A percentile compares a stretch with the other conserved stretches of the same genome.
Conservation (phyloP, 2,888 invertebrate species). For the Cerastis leucographa region DNA sequence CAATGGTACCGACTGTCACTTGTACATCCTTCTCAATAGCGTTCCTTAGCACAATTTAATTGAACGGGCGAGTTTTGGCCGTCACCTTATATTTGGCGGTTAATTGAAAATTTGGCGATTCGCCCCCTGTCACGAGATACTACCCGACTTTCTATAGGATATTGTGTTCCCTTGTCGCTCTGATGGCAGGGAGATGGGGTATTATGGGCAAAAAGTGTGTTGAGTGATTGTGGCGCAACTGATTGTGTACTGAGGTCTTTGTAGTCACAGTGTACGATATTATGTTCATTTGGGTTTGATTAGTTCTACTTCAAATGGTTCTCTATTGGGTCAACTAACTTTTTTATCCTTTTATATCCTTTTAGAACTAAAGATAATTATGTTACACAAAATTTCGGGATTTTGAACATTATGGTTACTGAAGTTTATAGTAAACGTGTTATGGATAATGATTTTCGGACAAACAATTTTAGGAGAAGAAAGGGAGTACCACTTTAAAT, state of each 20-base stretch:
- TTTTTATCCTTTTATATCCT: too few relatives aligned
- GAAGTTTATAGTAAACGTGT: too few relatives aligned
- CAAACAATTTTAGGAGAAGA: too few relatives aligned
- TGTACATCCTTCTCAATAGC: conserved; percentile 17
- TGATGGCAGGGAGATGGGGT: conserved; percentile 20
- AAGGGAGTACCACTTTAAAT: too few relatives aligned
- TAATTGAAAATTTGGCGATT: conserved; percentile 65
- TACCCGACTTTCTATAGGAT: conserved; percentile 48
- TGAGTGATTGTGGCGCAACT: conserved; percentile 29
- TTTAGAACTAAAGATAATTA: too few relatives aligned
- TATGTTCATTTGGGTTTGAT: not conserved
- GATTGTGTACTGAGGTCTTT: not conserved
- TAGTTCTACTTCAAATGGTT: not conserved
- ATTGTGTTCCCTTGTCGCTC: conserved; percentile 57
- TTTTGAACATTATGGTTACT: too few relatives aligned
- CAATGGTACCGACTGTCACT: conserved; percentile 19
- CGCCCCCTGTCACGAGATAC: conserved; percentile 60
- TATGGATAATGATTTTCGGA: too few relatives aligned
- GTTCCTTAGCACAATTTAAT: conserved; percentile 54
- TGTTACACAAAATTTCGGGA: too few relatives aligned
- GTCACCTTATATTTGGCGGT: conserved; percentile 60
- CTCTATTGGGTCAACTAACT: too few relatives aligned
- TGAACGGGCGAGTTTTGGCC: conserved; percentile 43
- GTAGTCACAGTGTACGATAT: not conserved
- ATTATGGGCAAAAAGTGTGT: conserved; percentile 28